Percentiles rank a stretch among this genome's conserved stretches.
These are phyloP conservation scores for Notolabrus celidotus DNA, from an alignment of 2,797 vertebrate species.

Conservation along the genomic window DNA sequence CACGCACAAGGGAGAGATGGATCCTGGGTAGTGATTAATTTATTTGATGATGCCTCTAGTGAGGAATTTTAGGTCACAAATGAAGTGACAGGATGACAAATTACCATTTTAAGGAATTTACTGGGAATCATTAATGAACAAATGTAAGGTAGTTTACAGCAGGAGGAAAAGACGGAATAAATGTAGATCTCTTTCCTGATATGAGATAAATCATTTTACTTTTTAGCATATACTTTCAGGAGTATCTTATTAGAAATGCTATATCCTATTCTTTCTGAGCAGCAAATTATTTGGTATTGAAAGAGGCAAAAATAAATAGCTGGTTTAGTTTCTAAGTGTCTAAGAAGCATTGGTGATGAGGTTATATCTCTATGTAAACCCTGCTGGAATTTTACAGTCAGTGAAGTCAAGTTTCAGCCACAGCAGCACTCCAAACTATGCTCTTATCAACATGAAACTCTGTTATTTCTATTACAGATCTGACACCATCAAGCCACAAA, in stretches of 20 bases:
- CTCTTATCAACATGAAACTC: conserved; percentile 40
- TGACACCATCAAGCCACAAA: conserved; percentile 13
- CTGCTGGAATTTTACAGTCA: conserved; percentile 24
- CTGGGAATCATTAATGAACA: conserved; percentile 99
- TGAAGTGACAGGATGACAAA: conserved; percentile 99
- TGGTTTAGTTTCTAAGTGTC: conserved; percentile 59
- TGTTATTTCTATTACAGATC: conserved; percentile 19
- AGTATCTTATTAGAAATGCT: conserved; percentile 89
- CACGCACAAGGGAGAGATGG: conserved; percentile 99
- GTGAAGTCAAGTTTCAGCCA: conserved; percentile 86
- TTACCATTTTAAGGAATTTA: conserved; percentile 99
- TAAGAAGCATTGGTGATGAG: conserved; percentile 10
- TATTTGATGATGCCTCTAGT: conserved; percentile 99
- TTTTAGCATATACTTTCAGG: conserved; percentile 88
- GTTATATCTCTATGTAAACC: conserved; percentile 52
- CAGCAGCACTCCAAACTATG: conserved; percentile 86
- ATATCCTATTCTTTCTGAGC: conserved; percentile 80
- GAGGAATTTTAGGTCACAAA: conserved; percentile 99
- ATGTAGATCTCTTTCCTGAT: conserved; percentile 94
- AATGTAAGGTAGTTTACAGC: conserved; percentile 99
- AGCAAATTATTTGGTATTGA: conserved; percentile 87
- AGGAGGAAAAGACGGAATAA: conserved; percentile 93
- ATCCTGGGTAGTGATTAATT: conserved; percentile 99
- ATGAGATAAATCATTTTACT: conserved; percentile 89
- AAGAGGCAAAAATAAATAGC: conserved; percentile 91